phyloP scores from a whole-genome alignment of 2,888 invertebrate genomes.

The Physocephala rufipes region DNA sequence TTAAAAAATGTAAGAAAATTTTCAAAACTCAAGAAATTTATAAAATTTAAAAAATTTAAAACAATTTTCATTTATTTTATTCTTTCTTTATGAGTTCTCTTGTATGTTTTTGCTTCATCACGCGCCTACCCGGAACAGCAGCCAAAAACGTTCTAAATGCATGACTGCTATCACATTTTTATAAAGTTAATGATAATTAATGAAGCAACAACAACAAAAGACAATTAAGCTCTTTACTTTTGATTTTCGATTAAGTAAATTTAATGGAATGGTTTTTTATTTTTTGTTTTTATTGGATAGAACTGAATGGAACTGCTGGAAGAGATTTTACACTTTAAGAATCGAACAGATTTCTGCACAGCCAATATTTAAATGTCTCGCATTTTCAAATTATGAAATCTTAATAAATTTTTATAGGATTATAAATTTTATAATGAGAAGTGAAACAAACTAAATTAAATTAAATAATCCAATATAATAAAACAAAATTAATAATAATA shows the following conservation, averaged over 20 bases:
- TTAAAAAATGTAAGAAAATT: background rate
- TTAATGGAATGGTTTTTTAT: slow-evolving; percentile 42
- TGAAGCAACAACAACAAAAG: slow-evolving; percentile 58
- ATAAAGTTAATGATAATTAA: slow-evolving; percentile 58
- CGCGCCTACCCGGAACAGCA: slow-evolving; percentile 63
- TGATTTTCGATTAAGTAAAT: background rate
- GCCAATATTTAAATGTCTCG: too few species aligned
- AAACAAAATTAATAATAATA: too few species aligned
- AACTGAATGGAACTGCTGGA: too few species aligned
- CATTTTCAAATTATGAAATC: too few species aligned
- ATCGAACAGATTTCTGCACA: background rate
- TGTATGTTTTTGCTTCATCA: slow-evolving; percentile 57
- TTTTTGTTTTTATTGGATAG: background rate
- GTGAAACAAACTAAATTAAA: too few species aligned
- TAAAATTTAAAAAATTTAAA: background rate
- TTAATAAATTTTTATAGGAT: too few species aligned
- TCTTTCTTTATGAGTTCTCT: slow-evolving; percentile 42
- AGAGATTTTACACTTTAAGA: background rate
- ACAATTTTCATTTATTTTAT: slow-evolving; percentile 12
- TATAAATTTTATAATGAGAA: too few species aligned
- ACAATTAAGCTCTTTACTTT: slow-evolving; percentile 15
- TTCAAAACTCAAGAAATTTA: background rate
- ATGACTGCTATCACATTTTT: slow-evolving; percentile 61
- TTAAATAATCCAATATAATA: too few species aligned
- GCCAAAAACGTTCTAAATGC: slow-evolving; percentile 63